Conservation (phyloP, 2,888 invertebrate genomes). For the Melitaea athalia region DNA sequence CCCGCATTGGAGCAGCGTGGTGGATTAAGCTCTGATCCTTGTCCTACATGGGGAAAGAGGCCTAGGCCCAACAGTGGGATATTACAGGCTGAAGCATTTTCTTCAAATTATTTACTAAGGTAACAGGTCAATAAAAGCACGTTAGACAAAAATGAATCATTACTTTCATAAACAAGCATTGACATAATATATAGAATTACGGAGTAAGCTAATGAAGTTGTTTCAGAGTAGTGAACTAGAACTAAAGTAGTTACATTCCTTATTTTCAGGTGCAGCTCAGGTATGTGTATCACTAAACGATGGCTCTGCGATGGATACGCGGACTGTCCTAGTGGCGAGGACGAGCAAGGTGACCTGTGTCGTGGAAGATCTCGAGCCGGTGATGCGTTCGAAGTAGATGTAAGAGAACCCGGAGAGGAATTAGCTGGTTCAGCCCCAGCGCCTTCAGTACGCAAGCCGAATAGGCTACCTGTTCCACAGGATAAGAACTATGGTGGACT, state of each 20-base stretch:
- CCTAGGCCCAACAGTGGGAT: too few relatives aligned
- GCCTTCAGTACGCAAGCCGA: conserved; percentile 61
- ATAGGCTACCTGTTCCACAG: conserved; percentile 44
- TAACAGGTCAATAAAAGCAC: too few relatives aligned
- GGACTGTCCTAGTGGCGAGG: conserved; percentile 72
- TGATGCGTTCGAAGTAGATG: conserved; percentile 29
- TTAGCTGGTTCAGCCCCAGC: conserved; percentile 71
- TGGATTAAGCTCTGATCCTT: too few relatives aligned
- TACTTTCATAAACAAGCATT: too few relatives aligned
- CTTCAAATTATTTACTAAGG: too few relatives aligned
- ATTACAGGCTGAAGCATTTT: too few relatives aligned
- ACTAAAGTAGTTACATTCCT: neutral
- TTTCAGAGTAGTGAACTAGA: too few relatives aligned
- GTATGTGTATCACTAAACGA: conserved; percentile 66
- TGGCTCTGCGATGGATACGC: conserved; percentile 78
- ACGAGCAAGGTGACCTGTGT: conserved; percentile 57
- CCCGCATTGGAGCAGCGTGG: too few relatives aligned
- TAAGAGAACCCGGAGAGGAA: conserved; percentile 61
- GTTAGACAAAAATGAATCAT: too few relatives aligned
- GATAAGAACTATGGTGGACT: conserved; percentile 33
- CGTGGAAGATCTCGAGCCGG: conserved; percentile 32
- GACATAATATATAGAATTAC: too few relatives aligned
- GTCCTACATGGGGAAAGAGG: too few relatives aligned
- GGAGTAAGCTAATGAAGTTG: too few relatives aligned
- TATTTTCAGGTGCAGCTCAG: conserved; percentile 61